Base-by-base conservation (phyloP, 2,888 invertebrate genomes). In the Phragmatobia fuliginosa region DNA sequence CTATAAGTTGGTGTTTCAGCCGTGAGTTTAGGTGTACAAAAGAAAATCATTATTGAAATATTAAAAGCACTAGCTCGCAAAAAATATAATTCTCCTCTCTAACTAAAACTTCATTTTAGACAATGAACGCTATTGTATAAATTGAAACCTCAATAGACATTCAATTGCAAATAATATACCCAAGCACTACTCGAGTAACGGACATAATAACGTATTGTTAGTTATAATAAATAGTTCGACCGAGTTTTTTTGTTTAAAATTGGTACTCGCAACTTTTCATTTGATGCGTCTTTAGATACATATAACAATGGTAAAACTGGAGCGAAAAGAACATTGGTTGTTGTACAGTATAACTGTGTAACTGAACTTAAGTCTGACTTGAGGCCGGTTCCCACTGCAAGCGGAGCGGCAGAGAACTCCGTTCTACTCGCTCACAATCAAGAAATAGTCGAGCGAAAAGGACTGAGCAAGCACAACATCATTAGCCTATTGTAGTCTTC, bases 301-400 rank as follows among this genome's bases (percentile, higher is more conserved):
- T 1, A n/a, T 14, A 62, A 62, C 41, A 65, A 65, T 56, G 28
- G 52, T 38, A 31, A 38, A 65, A 56, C 38, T 65, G 28, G 65
- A 38, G 36, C 65, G 36, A 28, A 18, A 36, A 65, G 56, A 65
- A 56, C 56, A 38, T 65, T 56, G 65, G 38, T 65, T 65, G 36
- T 56, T 36, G 52, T 56, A 25, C 56, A 56, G 56, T 38, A 56
- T 64, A 52, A 33, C 49, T 63, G 63, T 49, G 33, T 56, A 25
- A n/a, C 49, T 52, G 52, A 32, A 59, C 32, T 33, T n/a, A 52
- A n/a, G 32, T 49, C n/a, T 6, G 49, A 32, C 45, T 18, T 45
- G 21, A 45, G 21, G 6, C 10, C 6, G 21, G 45, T 49, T 21
- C 0, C n/a, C n/a, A n/a, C 2, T 6, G 45, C 45, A 10, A 49